Evolutionary conservation across 2,888 invertebrate genomes (phyloP).

Genomic region (Sisyra terminalis): DNA sequence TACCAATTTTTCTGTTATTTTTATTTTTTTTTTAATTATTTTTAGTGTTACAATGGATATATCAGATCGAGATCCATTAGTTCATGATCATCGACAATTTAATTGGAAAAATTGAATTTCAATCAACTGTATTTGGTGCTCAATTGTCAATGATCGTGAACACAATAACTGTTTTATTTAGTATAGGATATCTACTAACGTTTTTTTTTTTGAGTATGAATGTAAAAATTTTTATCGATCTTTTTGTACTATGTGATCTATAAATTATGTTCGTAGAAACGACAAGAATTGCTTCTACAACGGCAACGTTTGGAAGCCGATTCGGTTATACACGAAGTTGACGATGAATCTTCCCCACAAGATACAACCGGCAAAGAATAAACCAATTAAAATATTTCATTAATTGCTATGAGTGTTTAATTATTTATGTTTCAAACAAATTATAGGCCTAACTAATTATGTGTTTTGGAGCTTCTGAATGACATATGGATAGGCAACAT

Average conservation of each 20-base stretch:
- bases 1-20: too few relatives aligned
- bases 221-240: constrained; percentile 4
- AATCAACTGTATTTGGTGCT: neutral
- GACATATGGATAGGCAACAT: too few relatives aligned
- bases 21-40: neutral
- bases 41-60: neutral
- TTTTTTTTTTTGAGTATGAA: too few relatives aligned
- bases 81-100: too few relatives aligned
- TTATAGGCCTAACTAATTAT: too few relatives aligned
- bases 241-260: constrained; percentile 5
- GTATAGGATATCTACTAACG: too few relatives aligned
- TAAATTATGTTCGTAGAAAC: constrained; percentile 28
- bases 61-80: too few relatives aligned
- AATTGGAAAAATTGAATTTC: neutral
- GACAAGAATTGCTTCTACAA: constrained; percentile 36
- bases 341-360: constrained; percentile 42
- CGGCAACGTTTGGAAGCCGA: constrained; percentile 48
- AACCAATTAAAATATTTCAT: too few relatives aligned
- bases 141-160: neutral
- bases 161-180: too few relatives aligned
- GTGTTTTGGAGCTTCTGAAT: too few relatives aligned
- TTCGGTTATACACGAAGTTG: constrained; percentile 53
- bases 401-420: too few relatives aligned
- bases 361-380: constrained; percentile 13
- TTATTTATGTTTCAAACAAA: too few relatives aligned